These are phyloP conservation scores for Diaphora mendica DNA, from an alignment of 2,888 invertebrate species.

Conservation along the genomic window DNA sequence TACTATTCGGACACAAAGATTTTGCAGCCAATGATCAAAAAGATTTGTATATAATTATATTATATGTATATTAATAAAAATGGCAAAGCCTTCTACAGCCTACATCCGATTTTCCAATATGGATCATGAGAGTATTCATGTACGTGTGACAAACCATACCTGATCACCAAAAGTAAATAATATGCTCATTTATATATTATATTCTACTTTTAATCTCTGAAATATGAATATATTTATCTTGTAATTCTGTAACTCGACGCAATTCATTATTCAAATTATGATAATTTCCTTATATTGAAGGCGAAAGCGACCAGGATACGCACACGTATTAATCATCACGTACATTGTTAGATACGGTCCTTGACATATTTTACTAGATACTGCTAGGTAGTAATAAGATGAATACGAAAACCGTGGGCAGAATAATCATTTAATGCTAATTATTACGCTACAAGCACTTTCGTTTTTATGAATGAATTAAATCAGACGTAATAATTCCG, in stretches of 20 bases:
- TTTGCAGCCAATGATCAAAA: not conserved
- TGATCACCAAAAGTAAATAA: not conserved
- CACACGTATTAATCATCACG: conserved; percentile 60
- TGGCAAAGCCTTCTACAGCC: not conserved
- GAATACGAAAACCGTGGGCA: conserved; percentile 52
- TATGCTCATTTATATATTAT: no score
- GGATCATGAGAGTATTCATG: not conserved
- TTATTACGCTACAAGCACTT: not conserved
- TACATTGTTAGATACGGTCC: conserved; percentile 64
- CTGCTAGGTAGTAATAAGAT: conserved; percentile 11
- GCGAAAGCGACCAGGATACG: conserved; percentile 61
- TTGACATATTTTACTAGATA: conserved; percentile 62
- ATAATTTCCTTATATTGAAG: conserved; percentile 43
- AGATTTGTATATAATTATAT: no score
- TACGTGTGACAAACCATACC: not conserved
- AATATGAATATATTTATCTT: not conserved
- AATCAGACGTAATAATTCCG: not conserved
- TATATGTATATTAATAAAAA: no score
- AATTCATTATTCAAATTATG: conserved; percentile 16
- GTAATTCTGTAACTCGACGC: not conserved
- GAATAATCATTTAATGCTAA: conserved; percentile 26
- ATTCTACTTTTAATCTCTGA: not conserved
- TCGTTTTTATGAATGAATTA: conserved; percentile 1
- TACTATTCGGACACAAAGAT: conserved; percentile 15
- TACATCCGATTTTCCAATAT: not conserved